phyloP scores from a whole-genome alignment of 2,888 invertebrate genomes.

The Steinernema scapterisci region DNA sequence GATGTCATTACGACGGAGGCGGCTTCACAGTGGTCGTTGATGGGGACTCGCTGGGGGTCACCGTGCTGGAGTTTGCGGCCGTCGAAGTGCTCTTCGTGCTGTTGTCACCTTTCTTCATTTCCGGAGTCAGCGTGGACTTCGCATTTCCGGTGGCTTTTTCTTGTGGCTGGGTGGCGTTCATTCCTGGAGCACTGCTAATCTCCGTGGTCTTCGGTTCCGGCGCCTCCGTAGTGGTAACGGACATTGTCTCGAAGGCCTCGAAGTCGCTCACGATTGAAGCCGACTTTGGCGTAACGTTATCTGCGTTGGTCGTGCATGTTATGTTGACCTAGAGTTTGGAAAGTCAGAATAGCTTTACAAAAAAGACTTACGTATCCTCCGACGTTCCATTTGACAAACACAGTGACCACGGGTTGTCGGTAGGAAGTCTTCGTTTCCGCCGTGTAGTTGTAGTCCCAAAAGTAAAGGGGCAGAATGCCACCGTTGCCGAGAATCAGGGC shows the following conservation, averaged over 20 bases:
- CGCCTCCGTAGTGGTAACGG: no score
- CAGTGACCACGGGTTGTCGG: background rate
- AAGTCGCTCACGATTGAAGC: background rate
- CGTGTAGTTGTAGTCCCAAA: conserved; percentile 1
- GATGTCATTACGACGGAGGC: no score
- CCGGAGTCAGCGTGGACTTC: background rate
- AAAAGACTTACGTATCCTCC: background rate
- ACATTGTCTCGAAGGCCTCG: no score
- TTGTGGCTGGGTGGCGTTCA: background rate
- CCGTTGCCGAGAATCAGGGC: background rate
- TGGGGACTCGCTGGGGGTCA: no score
- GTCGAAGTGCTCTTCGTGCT: no score
- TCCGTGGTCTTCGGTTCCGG: background rate
- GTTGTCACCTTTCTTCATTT: no score
- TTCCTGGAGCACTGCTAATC: background rate
- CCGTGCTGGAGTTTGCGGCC: no score
- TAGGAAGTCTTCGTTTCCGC: background rate
- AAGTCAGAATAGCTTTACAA: background rate
- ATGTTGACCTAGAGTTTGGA: background rate
- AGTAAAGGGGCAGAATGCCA: background rate
- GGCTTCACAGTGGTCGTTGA: no score
- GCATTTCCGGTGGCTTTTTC: background rate
- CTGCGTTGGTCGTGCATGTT: background rate
- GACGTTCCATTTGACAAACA: background rate
- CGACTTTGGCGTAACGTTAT: background rate